Evolutionary conservation across 2,797 vertebrate species (phyloP), one percentile per base, ranked within the genome.

Genomic region (Helicolenus hilgendorfi): DNA sequence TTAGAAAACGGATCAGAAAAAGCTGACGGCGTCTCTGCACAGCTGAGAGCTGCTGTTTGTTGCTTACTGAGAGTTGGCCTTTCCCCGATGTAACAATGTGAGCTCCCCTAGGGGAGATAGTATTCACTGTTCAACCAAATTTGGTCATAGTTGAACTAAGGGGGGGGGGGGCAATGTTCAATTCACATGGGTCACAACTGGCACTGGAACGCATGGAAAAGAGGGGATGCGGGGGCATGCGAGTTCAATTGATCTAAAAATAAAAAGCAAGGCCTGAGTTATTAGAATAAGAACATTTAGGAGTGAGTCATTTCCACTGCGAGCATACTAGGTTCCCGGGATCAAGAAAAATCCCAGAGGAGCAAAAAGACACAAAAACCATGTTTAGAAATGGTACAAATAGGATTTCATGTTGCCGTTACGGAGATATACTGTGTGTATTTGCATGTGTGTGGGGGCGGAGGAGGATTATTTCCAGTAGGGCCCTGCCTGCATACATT

Each of bases 51-150:
- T 41, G 69, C 60, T 2, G 65, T 77, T 72, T 87, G 80, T 35
- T 89, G 85, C 88, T 88, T 84, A 76, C 82, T 74, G 91, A 95
- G 84, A 97, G 95, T 84, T 85, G 96, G 95, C 95, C 79, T 95
- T 95, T 95, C 93, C 88, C 97, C 97, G 95, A 89, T 93, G 95
- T 74, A 96, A 94, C 96, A 97, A 98, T 97, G 96, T 95, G 91
- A 91, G 94, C 96, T 98, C 95, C 95, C 97, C 84, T 87, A 84
- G 88, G 97, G 95, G 59, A 97, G 94, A 97, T 89, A 91, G 7
- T 95, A 91, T 95, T 97, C 96, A 96, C n/a, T 96, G 92, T 94
- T 97, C 96, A 95, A 97, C 97, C 98, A 98, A 98, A 98, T 98
- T 98, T 98, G 98, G 98, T 98, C 97, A 98, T 93, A 93, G 95